These are phyloP conservation scores for Parambassis ranga DNA, from an alignment of 2,797 vertebrate genomes.

Conservation along the genomic window DNA sequence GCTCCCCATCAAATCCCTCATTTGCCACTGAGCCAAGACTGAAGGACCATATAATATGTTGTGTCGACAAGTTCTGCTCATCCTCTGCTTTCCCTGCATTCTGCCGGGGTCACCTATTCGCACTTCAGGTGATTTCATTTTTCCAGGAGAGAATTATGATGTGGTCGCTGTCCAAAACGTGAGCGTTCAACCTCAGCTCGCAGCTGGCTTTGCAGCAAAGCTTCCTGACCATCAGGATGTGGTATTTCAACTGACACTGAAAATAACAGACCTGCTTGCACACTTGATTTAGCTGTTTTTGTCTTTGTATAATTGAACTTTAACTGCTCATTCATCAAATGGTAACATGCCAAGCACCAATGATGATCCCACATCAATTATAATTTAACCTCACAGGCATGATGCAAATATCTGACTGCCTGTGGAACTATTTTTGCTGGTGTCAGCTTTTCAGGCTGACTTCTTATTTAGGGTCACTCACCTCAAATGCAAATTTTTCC, in stretches of 20 bases:
- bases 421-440: background rate
- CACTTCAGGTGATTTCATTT: conserved; percentile 40
- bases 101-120: conserved; percentile 44
- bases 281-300: no score
- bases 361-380: background rate
- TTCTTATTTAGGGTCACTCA: no score
- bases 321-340: no score
- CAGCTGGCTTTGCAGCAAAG: conserved; percentile 37
- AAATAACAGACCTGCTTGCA: conserved; percentile 6
- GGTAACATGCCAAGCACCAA: background rate
- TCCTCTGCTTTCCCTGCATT: conserved; percentile 28
- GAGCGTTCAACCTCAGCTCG: conserved; percentile 26
- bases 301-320: no score
- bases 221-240: conserved; percentile 12
- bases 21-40: conserved; percentile 55
- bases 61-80: conserved; percentile 54
- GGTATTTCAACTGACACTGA: conserved; percentile 14
- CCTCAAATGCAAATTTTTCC: no score
- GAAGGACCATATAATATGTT: conserved; percentile 54
- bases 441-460: background rate
- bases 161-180: conserved; percentile 32
- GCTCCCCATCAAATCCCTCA: conserved; percentile 61
- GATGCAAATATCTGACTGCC: no score
- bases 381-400: background rate
- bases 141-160: conserved; percentile 35